Evolutionary conservation across 1,140 invertebrate genomes (phyloP), one percentile per base, ranked within the genome.

Genomic region (Oreohelix idahoensis): DNA sequence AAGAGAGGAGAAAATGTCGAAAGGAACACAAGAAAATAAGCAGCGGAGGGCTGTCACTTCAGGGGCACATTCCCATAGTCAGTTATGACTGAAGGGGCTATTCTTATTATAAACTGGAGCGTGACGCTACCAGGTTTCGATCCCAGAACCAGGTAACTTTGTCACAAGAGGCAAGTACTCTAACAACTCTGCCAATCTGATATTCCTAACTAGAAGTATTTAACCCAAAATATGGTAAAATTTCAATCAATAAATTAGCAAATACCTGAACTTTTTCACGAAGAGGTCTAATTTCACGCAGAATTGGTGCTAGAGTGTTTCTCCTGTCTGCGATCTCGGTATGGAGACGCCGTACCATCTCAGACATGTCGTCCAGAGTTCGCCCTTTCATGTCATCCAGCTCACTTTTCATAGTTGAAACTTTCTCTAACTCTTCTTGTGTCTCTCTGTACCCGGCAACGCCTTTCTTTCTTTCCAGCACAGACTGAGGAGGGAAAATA

Each of bases 221-320:
- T n/a, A n/a, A n/a, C n/a, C n/a, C n/a, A n/a, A n/a, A n/a, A n/a
- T n/a, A n/a, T n/a, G n/a, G n/a, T n/a, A n/a, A n/a, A n/a, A n/a
- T n/a, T n/a, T n/a, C n/a, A n/a, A 49, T 49, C 45, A 11, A 49
- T 8, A 17, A 49, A 49, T 8, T 49, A 49, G 17, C 53, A 10
- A 20, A 4, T 23, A 92, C 92, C 87, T 94, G 93, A 49, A 90
- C 92, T 86, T 93, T 92, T 86, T 95, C 93, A 79, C 95, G 89
- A 49, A 95, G 86, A 23, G 93, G 93, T 83, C 95, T 92, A n/a
- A 95, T 86, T 86, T 95, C 95, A 79, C 95, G 95, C 69, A 96
- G 94, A 1, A 96, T 89, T 8, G 95, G 94, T 5, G 94, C 94
- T 29, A 96, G 87, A 84, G 94, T 93, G 23, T 93, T 92, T 86